Base-by-base conservation (phyloP, 2,888 invertebrate species). In the Tethea ocularis region DNA sequence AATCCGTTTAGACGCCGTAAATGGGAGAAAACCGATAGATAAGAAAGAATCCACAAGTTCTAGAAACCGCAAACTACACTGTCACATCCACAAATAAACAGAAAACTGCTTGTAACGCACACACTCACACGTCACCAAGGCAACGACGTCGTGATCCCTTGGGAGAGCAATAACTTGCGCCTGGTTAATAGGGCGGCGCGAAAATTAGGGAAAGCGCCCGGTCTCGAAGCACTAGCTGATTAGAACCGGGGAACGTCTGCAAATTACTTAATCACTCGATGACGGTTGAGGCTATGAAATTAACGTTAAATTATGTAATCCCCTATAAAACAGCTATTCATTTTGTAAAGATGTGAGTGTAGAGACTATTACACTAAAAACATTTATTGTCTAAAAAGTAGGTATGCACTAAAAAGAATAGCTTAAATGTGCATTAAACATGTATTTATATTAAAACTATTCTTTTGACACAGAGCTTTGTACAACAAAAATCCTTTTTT, bases 241-340 rank as follows among this genome's bases (percentile, higher is more conserved):
- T 88, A 89, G 84, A 82, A 80, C 77, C 72, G 74, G 75, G 81
- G 76, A 80, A 82, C 82, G 72, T 80, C 81, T 84, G 86, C 85
- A 88, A 90, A 91, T 90, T 84, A 84, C 86, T 83, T 84, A 87
- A 85, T 84, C 83, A 84, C 86, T 83, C 84, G 80, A 86, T 82
- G 84, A 83, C 81, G 69, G 67, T 74, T 71, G 73, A 72, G 67
- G 67, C 72, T 68, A 59, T 61, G 71, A 68, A 70, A 80, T 85
- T 84, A 86, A 84, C 86, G 84, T 86, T 84, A 86, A 81, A 75
- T 70, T 74, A 52, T 23, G 2, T 29, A 29, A 15, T 62, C 71
- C 68, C 64, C 71, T 73, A 73, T 85, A 82, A 85, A 84, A 76
- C 74, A 69, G 74, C 75, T 72, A 78, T 76, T 77, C 74, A 72